These are phyloP conservation scores for Micromys minutus DNA, from an alignment of 2,113 vertebrate species.

Conservation along the genomic window DNA sequence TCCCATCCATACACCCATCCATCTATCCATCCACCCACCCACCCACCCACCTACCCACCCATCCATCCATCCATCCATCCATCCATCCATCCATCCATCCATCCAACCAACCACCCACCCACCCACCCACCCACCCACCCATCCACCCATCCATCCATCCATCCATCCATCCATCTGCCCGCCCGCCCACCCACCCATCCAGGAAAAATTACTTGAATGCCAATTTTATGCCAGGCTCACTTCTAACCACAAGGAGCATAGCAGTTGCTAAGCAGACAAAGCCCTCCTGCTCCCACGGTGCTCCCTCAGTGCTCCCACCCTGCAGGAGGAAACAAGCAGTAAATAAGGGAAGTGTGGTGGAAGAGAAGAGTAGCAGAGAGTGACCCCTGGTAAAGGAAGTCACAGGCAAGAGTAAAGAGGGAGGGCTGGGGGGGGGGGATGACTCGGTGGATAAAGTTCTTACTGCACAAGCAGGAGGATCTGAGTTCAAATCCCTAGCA, in stretches of 20 bases:
- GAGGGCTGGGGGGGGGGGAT: background rate
- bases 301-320: background rate
- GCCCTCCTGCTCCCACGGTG: background rate
- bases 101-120: rapidly evolving
- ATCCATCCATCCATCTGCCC: too few species aligned
- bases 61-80: background rate
- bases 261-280: background rate
- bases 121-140: background rate
- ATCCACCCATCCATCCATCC: rapidly evolving
- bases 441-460: background rate
- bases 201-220: background rate
- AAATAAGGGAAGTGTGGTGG: background rate
- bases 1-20: background rate
- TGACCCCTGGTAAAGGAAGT: background rate
- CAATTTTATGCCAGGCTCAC: background rate
- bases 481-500: background rate
- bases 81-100: too few species aligned
- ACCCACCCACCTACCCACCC: background rate
- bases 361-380: background rate
- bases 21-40: background rate
- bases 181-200: background rate
- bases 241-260: background rate
- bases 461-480: too few species aligned
- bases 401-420: background rate
- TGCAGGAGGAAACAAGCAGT: background rate